Evolutionary conservation across 2,888 invertebrate genomes (phyloP), one percentile per base, ranked within the genome.

Genomic region (Thalpophila matura): DNA sequence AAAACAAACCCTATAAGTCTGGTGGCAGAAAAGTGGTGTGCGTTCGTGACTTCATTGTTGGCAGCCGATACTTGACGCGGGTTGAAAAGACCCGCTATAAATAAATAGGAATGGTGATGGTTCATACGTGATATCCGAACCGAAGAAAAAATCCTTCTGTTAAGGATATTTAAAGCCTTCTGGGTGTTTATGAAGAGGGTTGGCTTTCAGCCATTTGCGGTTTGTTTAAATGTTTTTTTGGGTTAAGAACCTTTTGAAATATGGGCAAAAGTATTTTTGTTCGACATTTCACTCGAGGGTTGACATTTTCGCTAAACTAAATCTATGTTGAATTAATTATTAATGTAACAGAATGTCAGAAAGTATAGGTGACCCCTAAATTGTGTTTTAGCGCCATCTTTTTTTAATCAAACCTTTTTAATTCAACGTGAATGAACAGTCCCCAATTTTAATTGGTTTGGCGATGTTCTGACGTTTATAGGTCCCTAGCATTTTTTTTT

Each of bases 1-100:
- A 65, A 42, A 60, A 69, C 61, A 65, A 37, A 69, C 69, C 69
- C 64, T 54, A 3, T 66, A 74, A 59, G 71, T 69, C 69, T 66
- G 51, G 40, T 62, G 38, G 63, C 67, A 53, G 79, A 79, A 82
- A 85, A 88, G 84, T 85, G 84, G 82, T 74, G 63, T 72, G 55
- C 73, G 81, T 80, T 79, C 89, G 88, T 88, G 89, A 87, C 88
- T 86, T 77, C 83, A 87, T 89, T 87, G 86, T 85, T 77, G 76
- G 67, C 58, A 65, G 56, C 62, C 79, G 69, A 77, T 79, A 76
- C 83, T 82, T 80, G 82, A 83, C 64, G 76, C 61, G 77, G 83
- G 84, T 78, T 67, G 55, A 59, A 81, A 73, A 63, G 82, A 68
- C 64, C 79, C 70, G 67, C 77, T 73, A 74, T 81, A 83, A 85